Evolutionary conservation across 2,888 invertebrate genomes (phyloP), one percentile per base, ranked within the genome.

Genomic region (Asteroscopus sphinx): DNA sequence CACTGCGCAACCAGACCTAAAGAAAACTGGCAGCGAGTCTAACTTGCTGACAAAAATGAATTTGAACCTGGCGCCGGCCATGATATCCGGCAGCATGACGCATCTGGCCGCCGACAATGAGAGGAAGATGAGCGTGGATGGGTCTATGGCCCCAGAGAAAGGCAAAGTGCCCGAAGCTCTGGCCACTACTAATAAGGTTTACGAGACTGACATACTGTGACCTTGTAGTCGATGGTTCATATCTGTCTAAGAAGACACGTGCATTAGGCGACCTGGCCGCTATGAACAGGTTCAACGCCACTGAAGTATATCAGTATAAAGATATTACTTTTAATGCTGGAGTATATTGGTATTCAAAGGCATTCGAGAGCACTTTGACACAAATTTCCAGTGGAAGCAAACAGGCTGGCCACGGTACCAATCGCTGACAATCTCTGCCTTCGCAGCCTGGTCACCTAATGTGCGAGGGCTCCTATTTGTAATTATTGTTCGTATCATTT

Each of bases 181-280:
- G 41, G 95, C 96, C 70, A 96, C 96, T 60, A 96, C 96, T 45
- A 97, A 95, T 84, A 97, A 97, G 92, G 96, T 98, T 77, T 98
- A 98, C 91, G 98, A 98, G 95, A 98, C 98, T 76, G 98, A 98
- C 90, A 98, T 98, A 94, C 97, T 98, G 96, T 98, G 97, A 97
- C 89, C 85, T 75, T 81, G 74, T 76, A 80, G 80, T 73, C 79
- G 77, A 79, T 73, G 78, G 77, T 77, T 80, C 78, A 80, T 86
- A 86, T 82, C 82, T 70, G 81, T 85, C 61, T 83, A 73, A 40
- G 63, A 68, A 61, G 41, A 45, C 68, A 11, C 63, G 68, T 51
- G 68, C 63, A 68, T 45, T 32, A 49, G 44, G 40, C 37, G 30
- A 28, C 54, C 32, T n/a, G n/a, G 32, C 8, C n/a, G 32, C 17